Percentiles rank a stretch among this genome's conserved stretches.
Evolutionary conservation across 23 tunicate genomes (phyloP).

Genomic region (Styela clava): DNA sequence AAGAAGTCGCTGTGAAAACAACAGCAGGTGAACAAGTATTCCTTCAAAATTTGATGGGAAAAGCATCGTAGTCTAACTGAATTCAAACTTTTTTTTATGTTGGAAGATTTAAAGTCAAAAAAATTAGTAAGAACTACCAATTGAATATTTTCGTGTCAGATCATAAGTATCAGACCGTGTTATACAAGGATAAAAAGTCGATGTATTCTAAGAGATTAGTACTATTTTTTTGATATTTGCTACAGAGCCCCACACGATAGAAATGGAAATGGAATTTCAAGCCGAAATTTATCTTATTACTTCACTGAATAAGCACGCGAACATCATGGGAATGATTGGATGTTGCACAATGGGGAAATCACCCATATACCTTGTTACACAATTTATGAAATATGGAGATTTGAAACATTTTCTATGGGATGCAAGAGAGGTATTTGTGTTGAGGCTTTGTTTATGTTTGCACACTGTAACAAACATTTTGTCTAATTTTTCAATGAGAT

Average conservation of each 20-base stretch:
- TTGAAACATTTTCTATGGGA: constrained; percentile 79
- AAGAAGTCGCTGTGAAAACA: constrained; percentile 61
- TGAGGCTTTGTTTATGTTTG: background rate
- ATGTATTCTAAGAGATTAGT: too few species aligned
- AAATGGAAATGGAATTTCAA: constrained; percentile 47
- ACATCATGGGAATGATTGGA: constrained; percentile 61
- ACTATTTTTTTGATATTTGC: too few species aligned
- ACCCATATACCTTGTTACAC: constrained; percentile 37
- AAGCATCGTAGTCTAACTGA: too few species aligned
- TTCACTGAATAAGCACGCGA: constrained; percentile 52
- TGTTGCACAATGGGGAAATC: constrained; percentile 43
- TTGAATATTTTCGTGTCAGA: too few species aligned
- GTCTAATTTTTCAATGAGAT: too few species aligned
- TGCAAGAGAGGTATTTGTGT: constrained; percentile 59
- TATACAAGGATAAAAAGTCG: too few species aligned
- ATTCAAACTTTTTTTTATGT: too few species aligned
- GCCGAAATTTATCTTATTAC: constrained; percentile 79
- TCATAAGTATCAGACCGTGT: too few species aligned
- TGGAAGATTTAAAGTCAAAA: too few species aligned
- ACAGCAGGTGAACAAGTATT: constrained; percentile 43
- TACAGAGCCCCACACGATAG: constrained; percentile 5
- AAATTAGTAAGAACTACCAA: too few species aligned
- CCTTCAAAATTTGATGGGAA: too few species aligned
- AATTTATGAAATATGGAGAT: constrained; percentile 75
- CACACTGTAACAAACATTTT: too few species aligned